These are phyloP conservation scores for Actinemys pallida DNA, from an alignment of 2,113 vertebrate species.

Conservation along the genomic window DNA sequence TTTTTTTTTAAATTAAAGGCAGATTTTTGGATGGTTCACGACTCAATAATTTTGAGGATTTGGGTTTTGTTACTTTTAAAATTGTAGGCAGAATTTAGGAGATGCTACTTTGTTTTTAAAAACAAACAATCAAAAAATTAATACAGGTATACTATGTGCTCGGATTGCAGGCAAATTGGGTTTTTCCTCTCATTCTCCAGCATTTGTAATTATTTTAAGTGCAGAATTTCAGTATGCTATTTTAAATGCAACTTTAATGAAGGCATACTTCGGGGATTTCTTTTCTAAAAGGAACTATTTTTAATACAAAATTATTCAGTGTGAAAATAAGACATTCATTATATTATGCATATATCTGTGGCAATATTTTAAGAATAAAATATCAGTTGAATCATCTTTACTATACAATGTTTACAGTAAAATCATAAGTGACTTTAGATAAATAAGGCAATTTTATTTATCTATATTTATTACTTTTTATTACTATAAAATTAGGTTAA, in stretches of 20 bases:
- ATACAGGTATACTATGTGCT: not conserved
- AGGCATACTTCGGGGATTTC: not conserved
- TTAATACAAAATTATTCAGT: not conserved
- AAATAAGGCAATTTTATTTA: not conserved
- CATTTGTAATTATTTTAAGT: accelerated
- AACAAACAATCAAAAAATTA: not conserved
- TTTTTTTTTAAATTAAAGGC: not conserved
- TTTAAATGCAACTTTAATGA: not conserved
- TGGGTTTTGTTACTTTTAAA: not conserved
- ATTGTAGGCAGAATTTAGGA: not conserved
- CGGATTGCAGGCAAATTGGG: not conserved
- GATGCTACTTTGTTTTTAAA: not conserved
- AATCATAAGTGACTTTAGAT: not conserved
- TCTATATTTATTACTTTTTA: not conserved
- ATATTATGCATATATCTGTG: conserved; percentile 25
- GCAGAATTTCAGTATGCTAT: not conserved
- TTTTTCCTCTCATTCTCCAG: not conserved
- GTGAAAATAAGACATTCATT: conserved; percentile 17
- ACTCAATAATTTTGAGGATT: not conserved
- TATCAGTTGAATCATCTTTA: not conserved
- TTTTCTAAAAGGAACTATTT: not conserved
- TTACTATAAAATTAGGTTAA: accelerated
- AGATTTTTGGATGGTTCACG: not conserved
- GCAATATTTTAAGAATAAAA: not conserved
- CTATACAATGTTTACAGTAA: not conserved